A percentile compares a stretch with the other conserved stretches of the same genome.
Evolutionary conservation across 2,797 vertebrate genomes (phyloP).

Genomic region (Thunnus albacares): DNA sequence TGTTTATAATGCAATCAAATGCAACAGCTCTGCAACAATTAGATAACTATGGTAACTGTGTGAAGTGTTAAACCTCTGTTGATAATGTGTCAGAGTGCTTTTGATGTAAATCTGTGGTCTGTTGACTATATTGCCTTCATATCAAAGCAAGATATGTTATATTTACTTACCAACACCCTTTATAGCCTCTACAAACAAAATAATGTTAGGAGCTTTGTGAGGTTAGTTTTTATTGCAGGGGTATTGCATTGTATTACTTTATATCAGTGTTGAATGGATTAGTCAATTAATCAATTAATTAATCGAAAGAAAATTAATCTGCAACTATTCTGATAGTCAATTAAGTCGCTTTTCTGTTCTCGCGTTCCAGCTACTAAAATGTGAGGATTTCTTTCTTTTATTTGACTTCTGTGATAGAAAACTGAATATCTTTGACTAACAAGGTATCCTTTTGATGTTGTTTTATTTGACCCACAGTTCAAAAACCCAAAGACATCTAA

Average conservation of each 20-base stretch:
- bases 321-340: not conserved
- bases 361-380: not conserved
- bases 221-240: no score
- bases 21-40: not conserved
- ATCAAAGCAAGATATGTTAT: not conserved
- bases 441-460: no score
- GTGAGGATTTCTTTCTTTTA: not conserved
- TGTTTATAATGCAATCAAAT: not conserved
- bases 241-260: not conserved
- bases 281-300: no score
- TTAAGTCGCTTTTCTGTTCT: not conserved
- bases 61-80: not conserved
- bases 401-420: no score
- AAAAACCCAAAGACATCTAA: not conserved
- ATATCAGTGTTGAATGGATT: not conserved
- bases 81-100: not conserved
- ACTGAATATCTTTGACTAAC: no score
- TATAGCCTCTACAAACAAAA: not conserved
- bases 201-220: not conserved
- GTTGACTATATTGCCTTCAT: not conserved
- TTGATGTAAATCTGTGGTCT: not conserved
- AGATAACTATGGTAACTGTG: not conserved
- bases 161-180: not conserved
- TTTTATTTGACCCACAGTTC: no score
- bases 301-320: no score